These are phyloP conservation scores for Drosophila dunni DNA, from an alignment of 1,140 invertebrate genomes.

Conservation along the genomic window DNA sequence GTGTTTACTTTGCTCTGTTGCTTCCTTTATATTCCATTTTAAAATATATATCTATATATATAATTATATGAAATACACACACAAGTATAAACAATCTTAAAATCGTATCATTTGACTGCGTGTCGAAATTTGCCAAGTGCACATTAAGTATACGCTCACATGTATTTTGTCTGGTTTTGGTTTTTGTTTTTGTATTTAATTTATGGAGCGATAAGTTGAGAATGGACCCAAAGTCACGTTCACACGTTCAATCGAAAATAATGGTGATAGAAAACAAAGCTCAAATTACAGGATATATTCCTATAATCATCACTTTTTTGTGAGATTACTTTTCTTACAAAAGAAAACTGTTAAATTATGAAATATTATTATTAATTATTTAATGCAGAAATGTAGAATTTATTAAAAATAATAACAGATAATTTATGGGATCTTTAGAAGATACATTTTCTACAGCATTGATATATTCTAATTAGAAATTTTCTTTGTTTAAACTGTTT, in stretches of 20 bases:
- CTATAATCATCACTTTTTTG: not conserved
- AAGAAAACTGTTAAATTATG: too few species aligned
- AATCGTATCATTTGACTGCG: conserved; percentile 30
- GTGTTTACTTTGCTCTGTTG: conserved; percentile 42
- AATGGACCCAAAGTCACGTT: conserved; percentile 41
- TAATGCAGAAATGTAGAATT: too few species aligned
- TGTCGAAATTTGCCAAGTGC: conserved; percentile 36
- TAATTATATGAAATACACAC: not conserved
- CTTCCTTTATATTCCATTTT: conserved; percentile 17
- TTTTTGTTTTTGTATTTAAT: conserved; percentile 13
- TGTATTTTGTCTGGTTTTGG: conserved; percentile 17
- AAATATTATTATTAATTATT: too few species aligned
- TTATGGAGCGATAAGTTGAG: conserved; percentile 7
- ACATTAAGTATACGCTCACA: conserved; percentile 12
- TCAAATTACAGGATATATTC: conserved; percentile 16
- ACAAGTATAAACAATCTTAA: conserved; percentile 21
- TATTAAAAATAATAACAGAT: too few species aligned
- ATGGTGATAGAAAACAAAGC: conserved; percentile 11
- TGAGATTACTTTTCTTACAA: too few species aligned
- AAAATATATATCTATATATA: not conserved
- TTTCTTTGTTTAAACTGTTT: too few species aligned
- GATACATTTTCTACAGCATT: too few species aligned
- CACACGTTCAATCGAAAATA: conserved; percentile 29
- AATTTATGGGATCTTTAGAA: too few species aligned
- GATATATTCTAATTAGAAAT: too few species aligned